phyloP scores from a whole-genome alignment of 2,113 vertebrate genomes.

The Pelodiscus sinensis region DNA sequence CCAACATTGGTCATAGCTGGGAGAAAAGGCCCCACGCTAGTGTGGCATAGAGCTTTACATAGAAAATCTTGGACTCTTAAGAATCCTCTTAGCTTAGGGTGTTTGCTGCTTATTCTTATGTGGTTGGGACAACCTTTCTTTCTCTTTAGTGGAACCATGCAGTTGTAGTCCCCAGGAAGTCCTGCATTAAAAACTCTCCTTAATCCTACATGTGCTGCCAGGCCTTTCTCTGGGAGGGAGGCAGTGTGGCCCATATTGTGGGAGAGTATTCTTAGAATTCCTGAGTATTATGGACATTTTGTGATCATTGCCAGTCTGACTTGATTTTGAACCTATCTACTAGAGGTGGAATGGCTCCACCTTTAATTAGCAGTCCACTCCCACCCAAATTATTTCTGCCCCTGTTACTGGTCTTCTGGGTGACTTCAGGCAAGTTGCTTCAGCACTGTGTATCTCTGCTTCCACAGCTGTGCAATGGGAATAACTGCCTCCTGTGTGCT shows the following conservation, averaged over 20 bases:
- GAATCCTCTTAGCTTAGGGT: background rate
- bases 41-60: background rate
- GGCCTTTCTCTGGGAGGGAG: background rate
- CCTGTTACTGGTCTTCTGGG: background rate
- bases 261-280: background rate
- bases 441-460: background rate
- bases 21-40: background rate
- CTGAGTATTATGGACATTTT: background rate
- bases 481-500: background rate
- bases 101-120: background rate
- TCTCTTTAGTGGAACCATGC: background rate
- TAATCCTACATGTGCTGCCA: background rate
- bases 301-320: background rate
- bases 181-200: background rate
- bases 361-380: background rate
- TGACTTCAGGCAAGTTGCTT: background rate
- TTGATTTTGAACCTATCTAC: fast-evolving
- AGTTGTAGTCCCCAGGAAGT: background rate
- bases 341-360: background rate
- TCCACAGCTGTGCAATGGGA: background rate
- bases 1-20: fast-evolving
- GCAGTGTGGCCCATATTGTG: background rate
- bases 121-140: background rate
- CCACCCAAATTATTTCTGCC: background rate
- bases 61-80: background rate